Base-by-base conservation (phyloP, 2,113 vertebrate genomes). In the Cebidichthys violaceus region DNA sequence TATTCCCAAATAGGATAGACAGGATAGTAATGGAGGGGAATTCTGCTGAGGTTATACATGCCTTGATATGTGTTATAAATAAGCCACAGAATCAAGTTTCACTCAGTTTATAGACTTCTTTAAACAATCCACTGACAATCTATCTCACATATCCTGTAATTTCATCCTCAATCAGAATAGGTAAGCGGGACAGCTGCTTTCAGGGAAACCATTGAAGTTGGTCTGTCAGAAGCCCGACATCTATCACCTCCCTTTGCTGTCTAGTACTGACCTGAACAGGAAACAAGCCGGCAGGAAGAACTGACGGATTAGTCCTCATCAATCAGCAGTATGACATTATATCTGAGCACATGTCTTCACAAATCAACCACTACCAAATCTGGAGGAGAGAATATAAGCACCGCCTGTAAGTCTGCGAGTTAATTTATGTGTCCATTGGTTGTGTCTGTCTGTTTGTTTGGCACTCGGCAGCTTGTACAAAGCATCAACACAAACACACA, bases 261-360 rank as follows among this genome's bases (percentile, higher is more conserved):
- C 84, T 78, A 45, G 31, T 24, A 67, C 81, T 69, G 77, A 84
- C 41, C 80, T 69, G 67, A 78, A 74, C 60, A 77, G 73, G 77
- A 90, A 84, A 10, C 69, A 68, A 54, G 45, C 64, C 4, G 37
- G 14, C 69, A 64, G 35, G 35, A 80, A 62, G n/a, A 11, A 57
- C 67, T 65, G 0, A n/a, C 39, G 17, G 24, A 72, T 85, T 43
- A 6, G 18, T 62, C 45, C 64, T 66, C 50, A 81, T 90, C 82
- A 82, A 77, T 84, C 86, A 82, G 45, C 9, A 0, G 29, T 24
- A 35, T 17, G 27, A 70, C 43, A 37, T 27, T 37, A 33, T 61
- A 37, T 27, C 27, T 11, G 61, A 83, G n/a, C 31, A n/a, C 70
- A 37, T 0, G 6, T 70, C 64, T 67, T 29, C 67, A 72, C 71